These are phyloP conservation scores for Heteronetta atricapilla DNA, from an alignment of 2,113 vertebrate species.

Conservation along the genomic window DNA sequence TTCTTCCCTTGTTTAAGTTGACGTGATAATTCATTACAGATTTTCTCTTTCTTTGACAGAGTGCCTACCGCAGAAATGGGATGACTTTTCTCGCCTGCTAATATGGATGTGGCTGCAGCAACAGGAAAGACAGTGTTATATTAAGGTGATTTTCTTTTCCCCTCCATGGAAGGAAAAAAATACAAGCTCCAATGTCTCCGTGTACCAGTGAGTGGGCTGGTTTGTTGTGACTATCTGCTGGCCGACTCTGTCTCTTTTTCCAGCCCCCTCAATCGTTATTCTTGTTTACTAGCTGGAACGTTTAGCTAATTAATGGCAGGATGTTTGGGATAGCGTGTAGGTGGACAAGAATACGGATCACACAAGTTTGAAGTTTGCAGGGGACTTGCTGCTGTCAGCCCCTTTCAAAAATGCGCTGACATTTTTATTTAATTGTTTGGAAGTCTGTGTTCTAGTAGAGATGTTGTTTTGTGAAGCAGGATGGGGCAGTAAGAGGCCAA, in stretches of 20 bases:
- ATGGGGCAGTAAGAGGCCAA: constrained; percentile 29
- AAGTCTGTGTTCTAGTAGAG: constrained; percentile 35
- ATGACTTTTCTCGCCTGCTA: constrained; percentile 94
- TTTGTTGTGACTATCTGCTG: constrained; percentile 76
- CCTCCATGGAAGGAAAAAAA: constrained; percentile 49
- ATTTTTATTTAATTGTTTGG: constrained; percentile 34
- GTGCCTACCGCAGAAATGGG: constrained; percentile 86
- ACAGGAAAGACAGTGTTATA: constrained; percentile 65
- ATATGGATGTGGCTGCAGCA: constrained; percentile 58
- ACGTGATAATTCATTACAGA: constrained; percentile 80
- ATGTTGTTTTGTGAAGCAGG: constrained; percentile 31
- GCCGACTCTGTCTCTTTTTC: constrained; percentile 71
- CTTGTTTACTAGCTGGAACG: constrained; percentile 78
- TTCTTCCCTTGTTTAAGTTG: constrained; percentile 61
- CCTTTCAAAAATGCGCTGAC: constrained; percentile 31
- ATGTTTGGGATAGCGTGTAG: constrained; percentile 81
- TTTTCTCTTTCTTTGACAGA: constrained; percentile 80
- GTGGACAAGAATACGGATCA: constrained; percentile 78
- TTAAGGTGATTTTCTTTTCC: constrained; percentile 67
- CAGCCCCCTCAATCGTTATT: constrained; percentile 70
- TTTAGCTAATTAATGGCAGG: constrained; percentile 84
- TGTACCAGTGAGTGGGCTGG: constrained; percentile 62
- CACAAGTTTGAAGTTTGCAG: constrained; percentile 69
- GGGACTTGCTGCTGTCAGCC: constrained; percentile 62
- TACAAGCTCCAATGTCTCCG: constrained; percentile 21